Conservation (phyloP, 2,797 vertebrate species). For the Botia almorhae region DNA sequence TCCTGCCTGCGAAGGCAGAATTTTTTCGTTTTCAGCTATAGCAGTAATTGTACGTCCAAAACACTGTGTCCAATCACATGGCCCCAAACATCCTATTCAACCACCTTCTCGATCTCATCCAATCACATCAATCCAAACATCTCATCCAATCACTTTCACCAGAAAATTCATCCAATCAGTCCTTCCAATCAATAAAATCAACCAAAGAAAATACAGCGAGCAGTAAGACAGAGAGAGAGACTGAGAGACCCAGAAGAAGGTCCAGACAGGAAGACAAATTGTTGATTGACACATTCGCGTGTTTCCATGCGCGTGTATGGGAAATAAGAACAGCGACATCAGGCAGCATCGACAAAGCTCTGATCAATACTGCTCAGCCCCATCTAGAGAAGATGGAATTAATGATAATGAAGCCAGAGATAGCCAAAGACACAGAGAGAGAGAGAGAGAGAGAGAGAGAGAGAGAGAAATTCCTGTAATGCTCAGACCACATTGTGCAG, state of each 20-base stretch:
- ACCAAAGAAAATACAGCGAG: constrained; percentile 5
- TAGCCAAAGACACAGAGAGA: neutral
- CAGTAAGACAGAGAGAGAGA: neutral
- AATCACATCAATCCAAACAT: neutral
- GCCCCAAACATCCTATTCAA: neutral
- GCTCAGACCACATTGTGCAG: neutral
- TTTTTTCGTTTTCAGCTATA: neutral
- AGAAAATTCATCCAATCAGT: neutral
- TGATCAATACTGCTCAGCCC: constrained; percentile 37
- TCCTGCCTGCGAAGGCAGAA: neutral
- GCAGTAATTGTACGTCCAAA: neutral
- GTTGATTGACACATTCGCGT: constrained; percentile 38
- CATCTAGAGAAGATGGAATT: constrained; percentile 30
- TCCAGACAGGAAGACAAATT: constrained; percentile 12
- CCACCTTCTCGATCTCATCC: neutral
- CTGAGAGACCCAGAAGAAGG: neutral
- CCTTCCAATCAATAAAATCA: constrained; percentile 28
- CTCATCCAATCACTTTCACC: neutral
- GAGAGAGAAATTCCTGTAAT: neutral
- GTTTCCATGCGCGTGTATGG: constrained; percentile 9
- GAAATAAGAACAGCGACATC: constrained; percentile 34
- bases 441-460: neutral
- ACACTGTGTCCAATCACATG: neutral
- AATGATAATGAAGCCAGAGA: constrained; percentile 14
- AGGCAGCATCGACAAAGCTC: constrained; percentile 28